Evolutionary conservation across 1,140 invertebrate species (phyloP).

Genomic region (Eumaeus atala): DNA sequence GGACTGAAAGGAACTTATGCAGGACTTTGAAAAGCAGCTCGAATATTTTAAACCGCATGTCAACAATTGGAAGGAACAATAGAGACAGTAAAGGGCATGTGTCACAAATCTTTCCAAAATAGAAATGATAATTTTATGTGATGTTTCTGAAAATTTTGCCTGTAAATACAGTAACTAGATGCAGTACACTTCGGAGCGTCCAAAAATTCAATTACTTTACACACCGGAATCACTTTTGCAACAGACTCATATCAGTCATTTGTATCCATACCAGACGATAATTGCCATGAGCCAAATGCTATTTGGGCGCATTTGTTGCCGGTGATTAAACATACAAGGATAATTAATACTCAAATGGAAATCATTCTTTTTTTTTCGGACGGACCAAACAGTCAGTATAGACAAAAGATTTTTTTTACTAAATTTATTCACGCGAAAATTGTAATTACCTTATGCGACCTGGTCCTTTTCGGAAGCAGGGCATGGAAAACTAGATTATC

Average conservation of each 20-base stretch:
- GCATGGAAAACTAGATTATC: conserved; percentile 24
- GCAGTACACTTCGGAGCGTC: conserved; percentile 26
- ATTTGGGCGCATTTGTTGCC: conserved; percentile 19
- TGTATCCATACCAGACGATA: conserved; percentile 19
- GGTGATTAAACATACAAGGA: conserved; percentile 4
- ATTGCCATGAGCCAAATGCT: conserved; percentile 21
- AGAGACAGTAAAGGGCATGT: conserved; percentile 14
- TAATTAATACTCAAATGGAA: conserved; percentile 3
- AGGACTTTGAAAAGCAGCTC: conserved; percentile 15
- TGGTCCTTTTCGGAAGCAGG: conserved; percentile 27
- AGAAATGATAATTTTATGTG: conserved; percentile 18
- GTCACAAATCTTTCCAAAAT: conserved; percentile 9
- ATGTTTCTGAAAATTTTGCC: conserved; percentile 25
- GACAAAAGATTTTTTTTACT: conserved; percentile 21
- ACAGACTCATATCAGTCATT: conserved; percentile 19
- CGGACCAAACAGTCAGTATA: conserved; percentile 17
- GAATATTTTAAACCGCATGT: conserved; percentile 21
- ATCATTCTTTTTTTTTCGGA: conserved; percentile 24
- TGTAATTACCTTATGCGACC: conserved; percentile 10
- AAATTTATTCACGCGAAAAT: conserved; percentile 6
- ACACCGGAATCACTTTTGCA: conserved; percentile 18
- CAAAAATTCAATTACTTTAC: conserved; percentile 20
- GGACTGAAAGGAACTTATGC: conserved; percentile 9
- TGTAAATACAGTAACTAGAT: conserved; percentile 19
- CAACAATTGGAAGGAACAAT: conserved; percentile 18